phyloP scores from a whole-genome alignment of 2,888 invertebrate genomes.

The Philopedon plagiatum region DNA sequence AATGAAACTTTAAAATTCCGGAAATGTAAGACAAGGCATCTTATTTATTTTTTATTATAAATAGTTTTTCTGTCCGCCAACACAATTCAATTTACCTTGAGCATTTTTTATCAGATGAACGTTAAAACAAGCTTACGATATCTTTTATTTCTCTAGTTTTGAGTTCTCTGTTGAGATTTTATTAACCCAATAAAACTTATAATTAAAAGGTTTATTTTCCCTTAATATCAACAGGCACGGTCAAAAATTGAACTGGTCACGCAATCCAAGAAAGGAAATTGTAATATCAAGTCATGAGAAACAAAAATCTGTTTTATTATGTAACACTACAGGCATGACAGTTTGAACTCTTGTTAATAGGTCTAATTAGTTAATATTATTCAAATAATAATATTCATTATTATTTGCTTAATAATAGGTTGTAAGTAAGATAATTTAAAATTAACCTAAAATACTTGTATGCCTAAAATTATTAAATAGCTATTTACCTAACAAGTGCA shows the following conservation, averaged over 20 bases:
- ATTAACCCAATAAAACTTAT: neutral
- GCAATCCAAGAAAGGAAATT: slow-evolving; percentile 5
- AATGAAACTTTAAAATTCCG: no score
- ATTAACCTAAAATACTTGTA: no score
- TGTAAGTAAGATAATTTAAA: no score
- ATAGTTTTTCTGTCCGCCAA: no score
- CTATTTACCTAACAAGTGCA: no score
- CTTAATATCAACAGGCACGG: neutral
- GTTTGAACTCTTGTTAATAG: neutral
- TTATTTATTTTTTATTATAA: no score
- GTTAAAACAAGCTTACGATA: neutral
- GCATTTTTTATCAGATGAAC: neutral
- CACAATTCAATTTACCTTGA: no score
- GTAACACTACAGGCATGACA: neutral
- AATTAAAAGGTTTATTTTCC: neutral
- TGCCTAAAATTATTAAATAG: no score
- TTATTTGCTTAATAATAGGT: no score
- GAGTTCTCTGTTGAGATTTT: neutral
- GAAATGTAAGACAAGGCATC: no score
- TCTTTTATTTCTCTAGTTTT: neutral
- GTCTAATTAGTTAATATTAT: neutral
- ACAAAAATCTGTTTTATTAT: slow-evolving; percentile 5
- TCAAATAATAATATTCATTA: no score
- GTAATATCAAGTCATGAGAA: slow-evolving; percentile 4
- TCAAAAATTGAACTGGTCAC: neutral